These are phyloP conservation scores for Myrmecophaga tridactyla DNA, from an alignment of 2,113 vertebrate genomes.

Conservation along the genomic window DNA sequence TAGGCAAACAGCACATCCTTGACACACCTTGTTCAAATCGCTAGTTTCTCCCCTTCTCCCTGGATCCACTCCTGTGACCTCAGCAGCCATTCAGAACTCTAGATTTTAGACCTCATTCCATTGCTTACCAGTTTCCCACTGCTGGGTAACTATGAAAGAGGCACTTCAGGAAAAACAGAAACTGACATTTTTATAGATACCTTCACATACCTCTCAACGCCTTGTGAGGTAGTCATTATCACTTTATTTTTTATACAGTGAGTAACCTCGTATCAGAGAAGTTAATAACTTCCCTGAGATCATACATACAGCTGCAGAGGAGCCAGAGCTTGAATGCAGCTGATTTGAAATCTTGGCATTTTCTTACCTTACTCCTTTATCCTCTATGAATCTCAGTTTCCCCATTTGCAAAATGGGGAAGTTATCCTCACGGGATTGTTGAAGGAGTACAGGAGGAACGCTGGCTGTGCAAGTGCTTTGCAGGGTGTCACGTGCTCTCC, in stretches of 20 bases:
- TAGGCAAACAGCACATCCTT: neutral
- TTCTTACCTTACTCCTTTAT: neutral
- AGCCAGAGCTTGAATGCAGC: neutral
- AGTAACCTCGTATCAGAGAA: neutral
- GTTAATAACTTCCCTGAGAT: constrained; percentile 38
- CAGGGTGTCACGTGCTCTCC: neutral
- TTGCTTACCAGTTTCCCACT: neutral
- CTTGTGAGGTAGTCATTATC: neutral
- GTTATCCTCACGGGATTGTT: neutral
- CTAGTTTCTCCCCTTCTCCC: neutral
- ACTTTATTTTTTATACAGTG: neutral
- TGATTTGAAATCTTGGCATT: neutral
- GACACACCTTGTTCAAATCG: neutral
- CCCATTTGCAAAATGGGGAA: neutral
- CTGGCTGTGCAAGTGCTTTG: neutral
- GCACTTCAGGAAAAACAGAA: neutral
- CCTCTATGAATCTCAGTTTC: neutral
- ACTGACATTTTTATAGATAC: neutral
- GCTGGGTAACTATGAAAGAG: neutral
- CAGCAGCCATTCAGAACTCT: neutral
- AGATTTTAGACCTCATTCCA: neutral
- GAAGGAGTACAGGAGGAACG: neutral
- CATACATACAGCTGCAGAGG: neutral
- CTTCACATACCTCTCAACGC: neutral
- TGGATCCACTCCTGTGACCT: neutral